These are phyloP conservation scores for Melanotaenia parkinsoni DNA, from an alignment of 2,797 vertebrate genomes.

Conservation along the genomic window DNA sequence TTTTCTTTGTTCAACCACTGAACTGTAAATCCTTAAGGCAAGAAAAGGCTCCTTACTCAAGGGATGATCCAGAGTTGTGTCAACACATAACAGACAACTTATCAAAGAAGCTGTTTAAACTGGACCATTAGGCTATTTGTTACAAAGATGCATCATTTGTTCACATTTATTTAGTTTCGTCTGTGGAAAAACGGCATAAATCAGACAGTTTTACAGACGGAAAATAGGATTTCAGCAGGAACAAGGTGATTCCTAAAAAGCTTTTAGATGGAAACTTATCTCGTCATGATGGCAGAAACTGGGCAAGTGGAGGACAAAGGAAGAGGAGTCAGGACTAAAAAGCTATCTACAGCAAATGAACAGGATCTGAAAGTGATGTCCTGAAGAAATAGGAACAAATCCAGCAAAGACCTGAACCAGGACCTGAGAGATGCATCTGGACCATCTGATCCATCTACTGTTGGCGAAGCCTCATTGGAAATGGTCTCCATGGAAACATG, in stretches of 20 bases:
- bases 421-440: too few species aligned
- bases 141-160: neutral
- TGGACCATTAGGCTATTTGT: neutral
- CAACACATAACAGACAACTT: neutral
- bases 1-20: neutral
- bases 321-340: too few species aligned
- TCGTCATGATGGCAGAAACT: neutral
- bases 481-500: too few species aligned
- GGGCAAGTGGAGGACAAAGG: neutral
- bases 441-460: too few species aligned
- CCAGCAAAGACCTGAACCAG: too few species aligned
- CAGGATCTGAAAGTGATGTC: too few species aligned
- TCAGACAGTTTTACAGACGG: neutral
- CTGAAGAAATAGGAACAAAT: too few species aligned
- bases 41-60: neutral
- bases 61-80: neutral
- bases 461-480: too few species aligned
- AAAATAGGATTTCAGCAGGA: neutral
- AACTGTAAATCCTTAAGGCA: neutral
- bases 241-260: neutral
- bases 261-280: neutral
- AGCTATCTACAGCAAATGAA: too few species aligned
- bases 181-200: too few species aligned
- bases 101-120: neutral
- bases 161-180: too few species aligned